phyloP scores from a whole-genome alignment of 2,888 invertebrate genomes.

The Sialis lutaria region DNA sequence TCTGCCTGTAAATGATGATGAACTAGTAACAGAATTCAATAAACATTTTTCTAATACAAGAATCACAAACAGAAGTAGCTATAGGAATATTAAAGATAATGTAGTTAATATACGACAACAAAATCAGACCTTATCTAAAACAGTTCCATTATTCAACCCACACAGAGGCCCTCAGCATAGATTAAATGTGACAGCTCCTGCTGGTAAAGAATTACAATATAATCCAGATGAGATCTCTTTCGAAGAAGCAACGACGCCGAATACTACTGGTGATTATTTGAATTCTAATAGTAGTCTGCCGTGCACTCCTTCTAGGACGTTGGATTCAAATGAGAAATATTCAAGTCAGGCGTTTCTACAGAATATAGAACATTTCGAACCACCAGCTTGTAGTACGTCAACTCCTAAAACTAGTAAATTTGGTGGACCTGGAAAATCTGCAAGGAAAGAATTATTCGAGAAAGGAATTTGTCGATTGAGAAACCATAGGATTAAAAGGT shows the following conservation, averaged over 20 bases:
- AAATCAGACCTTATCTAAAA: background rate
- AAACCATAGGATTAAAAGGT: too few species aligned
- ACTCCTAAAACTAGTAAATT: slow-evolving; percentile 21
- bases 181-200: slow-evolving; percentile 4
- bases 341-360: background rate
- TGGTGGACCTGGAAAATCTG: background rate
- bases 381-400: slow-evolving; percentile 23
- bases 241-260: background rate
- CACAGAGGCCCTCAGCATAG: background rate
- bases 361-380: slow-evolving; percentile 14
- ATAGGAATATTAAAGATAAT: too few species aligned
- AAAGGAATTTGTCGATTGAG: too few species aligned
- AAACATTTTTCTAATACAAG: too few species aligned
- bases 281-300: too few species aligned
- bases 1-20: too few species aligned
- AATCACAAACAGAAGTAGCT: too few species aligned
- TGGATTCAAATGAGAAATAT: background rate
- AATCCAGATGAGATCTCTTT: slow-evolving; percentile 5
- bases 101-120: background rate
- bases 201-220: slow-evolving; percentile 2
- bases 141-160: background rate
- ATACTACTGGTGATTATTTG: background rate
- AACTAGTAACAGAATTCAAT: too few species aligned
- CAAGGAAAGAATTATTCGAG: too few species aligned
- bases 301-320: background rate